Evolutionary conservation across 2,888 invertebrate species (phyloP), one percentile per base, ranked within the genome.

Genomic region (Eilema griseolum): DNA sequence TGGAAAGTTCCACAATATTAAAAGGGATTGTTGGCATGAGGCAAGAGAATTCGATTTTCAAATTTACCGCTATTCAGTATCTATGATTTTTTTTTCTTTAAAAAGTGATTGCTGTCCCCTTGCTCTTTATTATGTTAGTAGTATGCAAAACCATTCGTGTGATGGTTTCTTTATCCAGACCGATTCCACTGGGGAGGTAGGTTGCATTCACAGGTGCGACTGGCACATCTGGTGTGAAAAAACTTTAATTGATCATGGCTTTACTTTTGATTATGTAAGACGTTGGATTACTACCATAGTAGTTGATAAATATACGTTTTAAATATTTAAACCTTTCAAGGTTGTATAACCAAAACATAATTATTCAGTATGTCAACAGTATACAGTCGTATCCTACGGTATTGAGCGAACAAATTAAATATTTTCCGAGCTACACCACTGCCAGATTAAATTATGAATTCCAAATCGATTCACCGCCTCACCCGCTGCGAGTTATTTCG

Each of bases 401-500:
- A 83, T 85, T 79, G 78, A 73, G 71, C 67, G 78, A 77, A 81
- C 79, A 88, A 90, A 89, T 90, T 89, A 89, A 91, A 91, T 87
- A 89, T 89, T 90, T 88, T 83, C 73, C 76, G 65, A 78, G 73
- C 76, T 68, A 74, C 72, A 78, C 79, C 74, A 76, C 86, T 82
- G 84, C 83, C 83, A 90, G 90, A 93, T 92, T 91, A 90, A 92
- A 90, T 92, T 90, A 90, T 89, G 84, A 90, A 92, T 92, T 90
- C 89, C 84, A 85, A 91, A 92, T 92, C 88, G 89, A 91, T 90
- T 89, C 83, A 80, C 78, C 77, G 78, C 81, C 86, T 84, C 86
- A 81, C 86, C 88, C 85, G 86, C 85, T 86, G 88, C 76, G 87
- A 88, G 86, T 83, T 87, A 89, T 88, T 88, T 87, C 80, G 82